A percentile compares a stretch with the other conserved stretches of the same genome.
phyloP scores from a whole-genome alignment of 2,113 vertebrate genomes.

The Sorex fumeus region DNA sequence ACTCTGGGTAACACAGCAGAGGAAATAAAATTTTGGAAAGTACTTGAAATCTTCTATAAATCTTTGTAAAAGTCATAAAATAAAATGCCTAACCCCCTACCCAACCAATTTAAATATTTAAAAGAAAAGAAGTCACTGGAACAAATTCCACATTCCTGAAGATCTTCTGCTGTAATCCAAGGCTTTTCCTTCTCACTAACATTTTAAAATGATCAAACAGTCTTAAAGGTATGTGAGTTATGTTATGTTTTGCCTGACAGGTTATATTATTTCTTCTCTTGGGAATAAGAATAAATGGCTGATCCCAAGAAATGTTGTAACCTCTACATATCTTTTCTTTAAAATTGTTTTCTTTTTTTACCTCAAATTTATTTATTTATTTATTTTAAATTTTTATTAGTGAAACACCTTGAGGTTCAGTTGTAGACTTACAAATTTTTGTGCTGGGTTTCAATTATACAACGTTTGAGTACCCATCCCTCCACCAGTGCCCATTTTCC shows the following conservation, averaged over 20 bases:
- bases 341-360: too few species aligned
- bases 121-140: neutral
- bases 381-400: too few species aligned
- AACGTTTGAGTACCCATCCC: too few species aligned
- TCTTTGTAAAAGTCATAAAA: conserved; percentile 41
- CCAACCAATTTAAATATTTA: conserved; percentile 31
- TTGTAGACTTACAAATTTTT: too few species aligned
- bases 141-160: conserved; percentile 57
- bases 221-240: conserved; percentile 1
- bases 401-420: too few species aligned
- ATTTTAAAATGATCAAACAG: conserved; percentile 21
- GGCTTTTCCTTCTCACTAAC: neutral
- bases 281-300: neutral
- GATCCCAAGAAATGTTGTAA: neutral
- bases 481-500: too few species aligned
- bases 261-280: neutral
- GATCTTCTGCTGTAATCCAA: conserved; percentile 36
- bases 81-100: conserved; percentile 35
- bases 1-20: neutral
- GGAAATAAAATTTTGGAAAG: conserved; percentile 23
- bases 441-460: too few species aligned
- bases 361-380: too few species aligned
- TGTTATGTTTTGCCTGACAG: neutral
- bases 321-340: too few species aligned
- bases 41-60: conserved; percentile 47